Evolutionary conservation across 2,888 invertebrate genomes (phyloP), one percentile per base, ranked within the genome.

Genomic region (Candidula unifasciata): DNA sequence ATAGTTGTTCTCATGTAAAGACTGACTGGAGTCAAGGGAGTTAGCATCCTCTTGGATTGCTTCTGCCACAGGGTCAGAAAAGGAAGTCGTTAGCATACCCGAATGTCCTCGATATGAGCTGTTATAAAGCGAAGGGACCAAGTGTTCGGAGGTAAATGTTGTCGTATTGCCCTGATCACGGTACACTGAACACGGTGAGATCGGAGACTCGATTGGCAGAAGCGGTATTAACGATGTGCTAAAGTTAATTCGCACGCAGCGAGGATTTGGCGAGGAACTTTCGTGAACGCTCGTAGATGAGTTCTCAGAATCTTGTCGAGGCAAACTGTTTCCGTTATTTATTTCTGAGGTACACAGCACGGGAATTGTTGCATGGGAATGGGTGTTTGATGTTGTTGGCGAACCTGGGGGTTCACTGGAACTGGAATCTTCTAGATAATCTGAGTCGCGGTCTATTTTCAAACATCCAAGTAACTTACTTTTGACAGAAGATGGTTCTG

Each of bases 381-480:
- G 78, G 27, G 33, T 18, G 66, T 87, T 86, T 44, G 86, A 77
- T 16, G 84, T 84, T 27, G 83, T 88, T 78, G 90, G 92, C 74
- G 91, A 93, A 71, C 88, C 93, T 84, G 94, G 93, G 35, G 94
- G 94, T 88, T 95, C 95, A 86, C 92, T 93, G 16, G 91, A 89
- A 82, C 92, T 92, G 0, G 91, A 91, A 30, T 93, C 93, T 37
- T 93, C 93, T 37, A 89, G 80, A 76, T 89, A 89, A 77, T 92
- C 93, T 30, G 96, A 96, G 92, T 97, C 97, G 87, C 96, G 95
- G 57, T 96, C 94, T 71, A 96, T 93, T 95, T 89, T 89, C 78
- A 90, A 90, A 85, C 92, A 91, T 30, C 88, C 89, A 69, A 88
- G 86, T 73, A 89, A 87, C 68, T 88, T 86, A 69, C 86, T 89